Percentiles rank a stretch among this genome's conserved stretches.
These are phyloP conservation scores for Strix uralensis DNA, from an alignment of 2,113 vertebrate genomes.

Conservation along the genomic window DNA sequence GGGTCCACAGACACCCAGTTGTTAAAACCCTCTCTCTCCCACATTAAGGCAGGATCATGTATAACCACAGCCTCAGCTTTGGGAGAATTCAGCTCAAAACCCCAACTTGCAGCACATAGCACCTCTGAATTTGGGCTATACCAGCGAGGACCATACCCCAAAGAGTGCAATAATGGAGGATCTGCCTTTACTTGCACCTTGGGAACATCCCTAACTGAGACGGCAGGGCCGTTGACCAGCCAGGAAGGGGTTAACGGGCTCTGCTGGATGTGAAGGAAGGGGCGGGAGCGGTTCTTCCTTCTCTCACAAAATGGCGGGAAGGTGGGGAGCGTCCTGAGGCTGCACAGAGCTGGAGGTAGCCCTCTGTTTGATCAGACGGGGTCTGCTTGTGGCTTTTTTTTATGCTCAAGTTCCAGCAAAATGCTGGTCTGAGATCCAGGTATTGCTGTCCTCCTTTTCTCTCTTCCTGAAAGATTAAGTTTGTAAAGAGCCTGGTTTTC, in stretches of 20 bases:
- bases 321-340: fast-evolving
- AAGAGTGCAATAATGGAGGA: background rate
- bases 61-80: background rate
- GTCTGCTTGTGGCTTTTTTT: background rate
- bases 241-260: background rate
- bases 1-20: background rate
- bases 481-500: background rate
- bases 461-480: background rate
- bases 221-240: background rate
- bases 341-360: background rate
- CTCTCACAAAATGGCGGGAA: fast-evolving
- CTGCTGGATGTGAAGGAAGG: background rate
- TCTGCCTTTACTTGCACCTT: background rate
- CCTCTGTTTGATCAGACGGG: fast-evolving
- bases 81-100: background rate
- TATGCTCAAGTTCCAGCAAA: background rate
- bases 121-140: background rate
- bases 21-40: background rate
- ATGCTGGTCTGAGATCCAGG: background rate
- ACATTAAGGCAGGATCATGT: background rate
- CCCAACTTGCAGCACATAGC: background rate
- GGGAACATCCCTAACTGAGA: background rate
- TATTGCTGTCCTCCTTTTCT: background rate
- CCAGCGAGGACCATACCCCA: background rate
- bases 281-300: fast-evolving